Evolutionary conservation across 1,140 invertebrate genomes (phyloP), one percentile per base, ranked within the genome.

Genomic region (Hypothenemus hampei): DNA sequence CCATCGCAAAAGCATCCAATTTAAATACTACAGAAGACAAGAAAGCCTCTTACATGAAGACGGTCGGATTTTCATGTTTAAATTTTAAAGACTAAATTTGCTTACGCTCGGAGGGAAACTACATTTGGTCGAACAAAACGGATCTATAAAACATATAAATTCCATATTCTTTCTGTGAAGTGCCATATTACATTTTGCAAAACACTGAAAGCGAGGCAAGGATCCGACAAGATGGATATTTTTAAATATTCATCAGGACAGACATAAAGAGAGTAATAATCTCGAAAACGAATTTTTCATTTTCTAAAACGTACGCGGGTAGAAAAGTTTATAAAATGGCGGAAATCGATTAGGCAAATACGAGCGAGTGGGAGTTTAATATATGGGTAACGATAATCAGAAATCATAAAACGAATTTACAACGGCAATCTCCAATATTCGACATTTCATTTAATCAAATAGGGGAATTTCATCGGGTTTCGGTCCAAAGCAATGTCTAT

Each of bases 241-340:
- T 63, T 69, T 66, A 69, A 69, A 69, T 69, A 69, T 69, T 69
- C 67, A 69, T 68, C 62, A 61, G 52, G 22, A 53, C 65, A 68
- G 67, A 69, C 67, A 65, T 65, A 67, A 69, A 69, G 67, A 66
- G 64, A 61, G 55, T 69, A 68, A 69, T 69, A 66, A 65, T 57
- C 58, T 68, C n/a, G n/a, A 69, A 69, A 69, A 68, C 65, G 65
- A 67, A 66, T 68, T 69, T 69, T 69, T 61, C 67, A 64, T 68
- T 66, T 62, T 55, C 61, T 65, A 39, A 55, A 61, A 61, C 46
- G 48, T 43, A 57, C 57, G 54, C 15, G 43, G 35, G n/a, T 4
- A 13, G 4, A 54, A 36, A 24, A 43, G 37, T 54, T 54, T 37
- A 23, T n/a, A 24, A 16, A n/a, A 33, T 3, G n/a, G 3, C 11